phyloP scores from a whole-genome alignment of 2,888 invertebrate genomes.

The Keiferia lycopersicella region DNA sequence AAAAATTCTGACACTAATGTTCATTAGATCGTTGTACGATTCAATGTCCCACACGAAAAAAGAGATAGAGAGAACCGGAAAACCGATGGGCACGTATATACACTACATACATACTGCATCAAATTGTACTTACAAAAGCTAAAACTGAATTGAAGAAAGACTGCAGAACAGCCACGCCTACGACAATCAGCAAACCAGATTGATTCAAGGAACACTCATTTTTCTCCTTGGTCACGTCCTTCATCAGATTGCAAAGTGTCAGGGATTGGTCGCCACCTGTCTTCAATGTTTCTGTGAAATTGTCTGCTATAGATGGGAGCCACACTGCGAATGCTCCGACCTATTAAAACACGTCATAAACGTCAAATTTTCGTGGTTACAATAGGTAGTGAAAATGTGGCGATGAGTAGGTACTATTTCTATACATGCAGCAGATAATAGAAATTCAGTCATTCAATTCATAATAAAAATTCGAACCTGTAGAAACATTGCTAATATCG shows the following conservation, averaged over 20 bases:
- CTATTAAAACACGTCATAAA: constrained; percentile 35
- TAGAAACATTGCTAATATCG: constrained; percentile 78
- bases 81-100: no score
- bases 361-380: no score
- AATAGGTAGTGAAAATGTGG: no score
- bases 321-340: constrained; percentile 45
- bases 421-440: background rate
- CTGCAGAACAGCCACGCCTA: constrained; percentile 31
- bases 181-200: constrained; percentile 33
- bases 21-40: no score
- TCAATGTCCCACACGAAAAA: no score
- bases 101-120: no score
- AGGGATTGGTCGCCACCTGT: constrained; percentile 36
- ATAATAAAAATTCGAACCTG: constrained; percentile 4
- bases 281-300: constrained; percentile 37
- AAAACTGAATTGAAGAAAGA: constrained; percentile 40
- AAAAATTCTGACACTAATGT: no score
- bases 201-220: constrained; percentile 33
- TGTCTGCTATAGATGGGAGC: constrained; percentile 42
- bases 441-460: no score
- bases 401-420: no score
- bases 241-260: constrained; percentile 34
- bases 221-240: background rate
- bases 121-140: constrained; percentile 58
- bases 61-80: no score